Base-by-base conservation (phyloP, 2,888 invertebrate genomes). In the Scaptomyza reducta region DNA sequence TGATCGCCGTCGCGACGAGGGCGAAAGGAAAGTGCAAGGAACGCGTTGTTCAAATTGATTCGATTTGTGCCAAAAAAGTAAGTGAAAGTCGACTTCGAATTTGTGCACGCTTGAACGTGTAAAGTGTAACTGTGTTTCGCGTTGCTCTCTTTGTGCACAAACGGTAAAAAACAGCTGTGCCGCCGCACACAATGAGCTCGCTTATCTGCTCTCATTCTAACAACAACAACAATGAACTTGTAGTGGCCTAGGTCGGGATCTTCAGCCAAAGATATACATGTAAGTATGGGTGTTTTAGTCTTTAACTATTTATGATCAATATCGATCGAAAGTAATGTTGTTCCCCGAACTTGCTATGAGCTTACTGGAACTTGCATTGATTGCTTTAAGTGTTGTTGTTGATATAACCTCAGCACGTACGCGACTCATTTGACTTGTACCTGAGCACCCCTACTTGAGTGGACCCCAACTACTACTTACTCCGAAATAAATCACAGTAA, bases 401-500 rank as follows among this genome's bases (percentile, higher is more conserved):
- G 55, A 40, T 50, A 46, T 41, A 59, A 49, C 67, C 67, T 46
- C 60, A 56, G 49, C 73, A 70, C 73, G 73, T 74, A 64, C 70
- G 61, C 61, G 65, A 54, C 74, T 74, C 70, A 74, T 74, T 74
- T 74, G 60, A 74, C 70, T 70, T 74, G 6, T n/a, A 42, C 45
- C 42, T 42, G 33, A 40, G n/a, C 45, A 44, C n/a, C 55, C 9
- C 27, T 18, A 41, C 41, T 38, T 14, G 35, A 3, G n/a, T 31
- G 5, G 5, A 5, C 46, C 16, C 33, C 40, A 16, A 18, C 25
- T 6, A 7, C 18, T 35, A 31, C 31, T 50, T 45, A 31, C 41
- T 14, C 16, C 1, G 16, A 65, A 55, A 82, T 86, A 87, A 82
- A 80, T 82, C 75, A 80, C 55, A 72, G 74, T 67, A 71, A 77